Conservation (phyloP, 2,797 vertebrate genomes). For the Huso huso region DNA sequence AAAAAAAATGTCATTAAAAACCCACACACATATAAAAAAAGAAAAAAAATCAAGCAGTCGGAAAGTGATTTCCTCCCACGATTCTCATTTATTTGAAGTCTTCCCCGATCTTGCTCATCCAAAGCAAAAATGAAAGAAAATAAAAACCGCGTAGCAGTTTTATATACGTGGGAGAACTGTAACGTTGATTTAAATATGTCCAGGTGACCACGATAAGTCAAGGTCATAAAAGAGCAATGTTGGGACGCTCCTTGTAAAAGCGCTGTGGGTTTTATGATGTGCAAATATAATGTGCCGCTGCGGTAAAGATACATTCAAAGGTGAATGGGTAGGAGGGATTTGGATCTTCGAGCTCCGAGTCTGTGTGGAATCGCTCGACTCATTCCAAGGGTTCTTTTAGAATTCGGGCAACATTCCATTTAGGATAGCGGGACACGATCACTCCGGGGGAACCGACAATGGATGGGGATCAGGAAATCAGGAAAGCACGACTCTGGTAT, state of each 20-base stretch:
- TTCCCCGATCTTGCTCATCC: too few relatives aligned
- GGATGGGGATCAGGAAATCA: too few relatives aligned
- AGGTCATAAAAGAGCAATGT: conserved; percentile 99
- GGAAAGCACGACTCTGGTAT: too few relatives aligned
- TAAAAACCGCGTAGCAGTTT: conserved; percentile 65
- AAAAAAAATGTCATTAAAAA: too few relatives aligned
- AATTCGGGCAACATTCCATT: conserved; percentile 34
- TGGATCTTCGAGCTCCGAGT: conserved; percentile 77
- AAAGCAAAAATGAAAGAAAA: conserved; percentile 31
- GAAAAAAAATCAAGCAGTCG: too few relatives aligned
- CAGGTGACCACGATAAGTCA: conserved; percentile 99
- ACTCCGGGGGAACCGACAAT: not conserved
- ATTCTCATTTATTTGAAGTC: too few relatives aligned
- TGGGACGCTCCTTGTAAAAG: conserved; percentile 92
- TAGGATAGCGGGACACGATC: conserved; percentile 45
- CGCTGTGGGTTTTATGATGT: conserved; percentile 99
- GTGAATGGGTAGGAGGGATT: conserved; percentile 85
- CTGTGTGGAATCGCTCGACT: conserved; percentile 75
- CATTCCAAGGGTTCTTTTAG: conserved; percentile 60
- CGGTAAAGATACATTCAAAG: conserved; percentile 99
- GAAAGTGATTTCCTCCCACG: too few relatives aligned
- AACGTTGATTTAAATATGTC: conserved; percentile 99
- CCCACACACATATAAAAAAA: too few relatives aligned
- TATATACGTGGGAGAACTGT: conserved; percentile 94
- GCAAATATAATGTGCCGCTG: conserved; percentile 99